Conservation (phyloP, 2,113 vertebrate species). For the Dasyprocta punctata region DNA sequence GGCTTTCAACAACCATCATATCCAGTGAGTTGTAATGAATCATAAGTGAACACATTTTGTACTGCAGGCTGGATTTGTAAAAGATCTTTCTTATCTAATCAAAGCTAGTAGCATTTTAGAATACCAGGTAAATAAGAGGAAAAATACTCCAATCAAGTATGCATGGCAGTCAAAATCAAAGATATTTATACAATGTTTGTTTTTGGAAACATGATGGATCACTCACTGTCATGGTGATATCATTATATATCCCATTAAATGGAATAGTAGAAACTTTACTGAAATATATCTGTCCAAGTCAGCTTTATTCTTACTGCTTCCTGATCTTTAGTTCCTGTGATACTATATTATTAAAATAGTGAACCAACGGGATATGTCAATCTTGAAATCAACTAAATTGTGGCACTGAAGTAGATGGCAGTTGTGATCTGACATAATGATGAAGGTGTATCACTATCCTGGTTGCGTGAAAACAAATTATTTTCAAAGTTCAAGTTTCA, state of each 20-base stretch:
- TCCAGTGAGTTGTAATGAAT: background rate
- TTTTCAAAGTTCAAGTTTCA: conserved; percentile 22
- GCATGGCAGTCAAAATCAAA: background rate
- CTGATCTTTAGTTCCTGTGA: background rate
- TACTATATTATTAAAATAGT: conserved; percentile 4
- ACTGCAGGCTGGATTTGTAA: background rate
- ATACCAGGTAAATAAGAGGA: background rate
- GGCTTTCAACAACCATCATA: background rate
- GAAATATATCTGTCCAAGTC: background rate
- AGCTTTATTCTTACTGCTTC: background rate
- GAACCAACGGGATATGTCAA: background rate
- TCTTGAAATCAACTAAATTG: background rate
- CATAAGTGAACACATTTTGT: background rate
- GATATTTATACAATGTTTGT: background rate
- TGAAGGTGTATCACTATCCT: background rate
- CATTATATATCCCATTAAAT: background rate
- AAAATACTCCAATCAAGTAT: background rate
- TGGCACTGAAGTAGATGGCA: background rate
- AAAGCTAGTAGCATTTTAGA: background rate
- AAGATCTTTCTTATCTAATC: background rate
- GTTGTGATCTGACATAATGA: background rate
- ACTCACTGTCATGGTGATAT: background rate
- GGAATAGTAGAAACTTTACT: background rate
- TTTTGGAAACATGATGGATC: background rate
- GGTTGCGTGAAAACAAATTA: conserved; percentile 31